Base-by-base conservation (phyloP, 1,140 invertebrate genomes). In the Temnothorax nylanderi region DNA sequence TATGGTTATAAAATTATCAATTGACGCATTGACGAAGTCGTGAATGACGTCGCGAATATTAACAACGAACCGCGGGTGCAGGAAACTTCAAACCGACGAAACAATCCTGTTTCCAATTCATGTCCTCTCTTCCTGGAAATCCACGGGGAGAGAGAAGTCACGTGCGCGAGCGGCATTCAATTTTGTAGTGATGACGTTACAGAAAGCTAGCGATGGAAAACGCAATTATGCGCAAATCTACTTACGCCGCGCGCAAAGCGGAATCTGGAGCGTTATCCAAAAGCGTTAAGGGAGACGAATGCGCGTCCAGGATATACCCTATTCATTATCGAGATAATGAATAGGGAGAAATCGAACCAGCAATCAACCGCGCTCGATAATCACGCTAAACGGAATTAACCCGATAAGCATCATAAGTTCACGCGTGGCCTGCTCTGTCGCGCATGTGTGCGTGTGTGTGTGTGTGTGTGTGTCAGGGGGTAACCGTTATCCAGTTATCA, bases 391-490 rank as follows among this genome's bases (percentile, higher is more conserved):
- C 18, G 49, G 13, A 34, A 71, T 18, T 81, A n/a, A 81, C 26
- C 37, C 49, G 21, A 81, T 81, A 72, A 81, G 56, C 37, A 21
- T 81, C 65, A 13, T 54, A 81, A 71, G 49, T 81, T 72, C 65
- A 72, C 65, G 26, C 32, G 16, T 41, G 76, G 58, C 32, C 44
- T 34, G 32, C 44, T 34, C 67, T 67, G 21, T 44, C 49, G 16
- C 34, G 41, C 51, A 26, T 26, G 26, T 26, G 7, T 26, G 41
- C 13, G 32, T 26, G 34, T 11, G n/a, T n/a, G 54, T 26, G 13
- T 21, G 41, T 10, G 5, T 32, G 21, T 13, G 58, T 18, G 47
- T 69, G 44, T 44, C 47, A 67, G 3, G 16, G 49, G 26, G 10
- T 26, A 18, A 44, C 16, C 49, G 37, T 71, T 56, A 72, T 72